Evolutionary conservation across 2,797 vertebrate species (phyloP), one percentile per base, ranked within the genome.

Genomic region (Channallabes apus): DNA sequence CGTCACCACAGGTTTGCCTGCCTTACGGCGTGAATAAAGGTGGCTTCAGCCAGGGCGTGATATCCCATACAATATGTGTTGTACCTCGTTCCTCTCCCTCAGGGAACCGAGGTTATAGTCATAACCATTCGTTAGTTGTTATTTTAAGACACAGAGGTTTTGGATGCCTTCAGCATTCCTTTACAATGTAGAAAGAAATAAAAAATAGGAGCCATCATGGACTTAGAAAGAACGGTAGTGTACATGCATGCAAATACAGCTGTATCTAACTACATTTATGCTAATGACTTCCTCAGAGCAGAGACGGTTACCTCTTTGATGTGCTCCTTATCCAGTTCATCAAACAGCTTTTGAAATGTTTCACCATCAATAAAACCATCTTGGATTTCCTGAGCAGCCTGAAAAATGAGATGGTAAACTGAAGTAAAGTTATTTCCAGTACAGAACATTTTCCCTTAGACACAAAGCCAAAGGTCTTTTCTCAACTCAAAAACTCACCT

Each of bases 241-340:
- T 35, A 35, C 35, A 35, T 3, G 75, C 54, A 71, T 41, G 9
- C 62, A 69, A 54, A 35, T n/a, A 65, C 72, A 68, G 46, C 11
- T 8, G 6, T 41, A 2, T n/a, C 18, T 35, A 35, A 29, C 78
- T 56, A 27, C 77, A 35, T 15, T 51, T 41, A 54, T 1, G 32
- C 61, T 58, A 6, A 58, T 41, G 11, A 35, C 27, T 69, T 32
- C 24, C 27, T 35, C 27, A 12, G 9, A 22, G 18, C 27, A 24
- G 22, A 67, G 27, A 20, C 32, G 11, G 41, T 12, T 18, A 99
- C 98, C 96, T 98, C 96, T 87, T 94, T 97, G 72, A 97, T 90
- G 3, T 91, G 88, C 56, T 96, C 96, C 90, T 95, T 98, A 90
- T 99, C 98, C 6, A 99, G 93, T 71, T 98, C 96, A 18, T 96